A percentile compares a stretch with the other conserved stretches of the same genome.
Evolutionary conservation across 2,888 invertebrate species (phyloP).

Genomic region (Tyria jacobaeae): DNA sequence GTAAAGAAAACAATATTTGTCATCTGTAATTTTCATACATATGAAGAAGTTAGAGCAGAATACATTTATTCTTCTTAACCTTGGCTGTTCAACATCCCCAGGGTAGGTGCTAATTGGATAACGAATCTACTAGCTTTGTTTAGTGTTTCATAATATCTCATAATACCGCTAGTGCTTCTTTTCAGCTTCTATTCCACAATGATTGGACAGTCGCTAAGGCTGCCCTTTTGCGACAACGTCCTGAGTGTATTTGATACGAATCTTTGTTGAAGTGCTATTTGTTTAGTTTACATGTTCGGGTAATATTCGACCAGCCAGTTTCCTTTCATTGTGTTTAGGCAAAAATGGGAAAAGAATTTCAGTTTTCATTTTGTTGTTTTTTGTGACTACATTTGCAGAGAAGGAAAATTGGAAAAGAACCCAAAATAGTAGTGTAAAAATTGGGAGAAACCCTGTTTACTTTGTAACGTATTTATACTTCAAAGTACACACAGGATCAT

Average conservation of each 20-base stretch:
- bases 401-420: conserved; percentile 26
- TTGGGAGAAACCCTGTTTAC: conserved; percentile 22
- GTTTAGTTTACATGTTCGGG: background rate
- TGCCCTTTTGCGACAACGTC: too few relatives aligned
- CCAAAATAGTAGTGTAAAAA: conserved; percentile 30
- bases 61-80: too few relatives aligned
- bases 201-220: too few relatives aligned
- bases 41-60: too few relatives aligned
- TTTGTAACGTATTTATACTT: background rate
- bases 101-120: too few relatives aligned
- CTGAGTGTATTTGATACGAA: background rate
- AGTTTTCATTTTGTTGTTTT: conserved; percentile 6
- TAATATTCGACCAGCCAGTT: background rate
- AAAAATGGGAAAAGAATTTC: conserved; percentile 8
- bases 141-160: too few relatives aligned
- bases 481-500: background rate
- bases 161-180: too few relatives aligned
- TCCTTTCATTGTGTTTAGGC: background rate
- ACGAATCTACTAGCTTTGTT: too few relatives aligned
- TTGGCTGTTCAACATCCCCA: too few relatives aligned
- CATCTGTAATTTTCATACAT: too few relatives aligned
- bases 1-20: too few relatives aligned
- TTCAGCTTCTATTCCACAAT: too few relatives aligned
- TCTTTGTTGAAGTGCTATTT: background rate
- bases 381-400: conserved; percentile 13